Conservation (phyloP, 2,113 vertebrate species). For the Mugil cephalus region DNA sequence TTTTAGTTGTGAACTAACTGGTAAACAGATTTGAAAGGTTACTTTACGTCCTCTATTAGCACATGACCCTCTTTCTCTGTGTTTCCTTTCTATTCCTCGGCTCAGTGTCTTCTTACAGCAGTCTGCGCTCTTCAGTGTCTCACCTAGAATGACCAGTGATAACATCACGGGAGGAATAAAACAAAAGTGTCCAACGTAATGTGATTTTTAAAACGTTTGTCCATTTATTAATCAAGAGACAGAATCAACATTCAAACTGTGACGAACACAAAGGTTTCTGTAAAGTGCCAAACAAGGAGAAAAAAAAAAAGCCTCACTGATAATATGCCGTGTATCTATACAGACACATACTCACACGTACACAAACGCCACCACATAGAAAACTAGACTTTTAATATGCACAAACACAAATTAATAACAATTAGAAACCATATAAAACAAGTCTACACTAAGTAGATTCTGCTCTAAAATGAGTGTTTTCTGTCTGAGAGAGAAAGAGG, state of each 20-base stretch:
- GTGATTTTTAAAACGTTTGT: slow-evolving; percentile 38
- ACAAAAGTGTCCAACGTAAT: not conserved
- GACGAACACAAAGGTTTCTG: slow-evolving; percentile 59
- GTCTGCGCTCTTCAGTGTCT: too few species aligned
- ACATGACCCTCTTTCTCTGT: too few species aligned
- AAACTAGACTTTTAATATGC: slow-evolving; percentile 58
- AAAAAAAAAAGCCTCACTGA: slow-evolving; percentile 60
- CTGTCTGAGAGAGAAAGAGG: slow-evolving; percentile 22
- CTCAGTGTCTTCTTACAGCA: too few species aligned
- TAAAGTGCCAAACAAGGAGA: slow-evolving; percentile 84
- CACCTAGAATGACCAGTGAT: too few species aligned
- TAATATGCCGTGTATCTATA: slow-evolving; percentile 23
- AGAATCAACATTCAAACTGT: slow-evolving; percentile 70
- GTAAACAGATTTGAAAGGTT: too few species aligned
- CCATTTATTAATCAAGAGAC: slow-evolving; percentile 71
- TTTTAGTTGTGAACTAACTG: too few species aligned
- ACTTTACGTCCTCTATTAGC: too few species aligned
- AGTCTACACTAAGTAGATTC: slow-evolving; percentile 21
- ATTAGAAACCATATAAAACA: slow-evolving; percentile 54
- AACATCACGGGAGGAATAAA: too few species aligned
- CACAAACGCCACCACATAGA: slow-evolving; percentile 57
- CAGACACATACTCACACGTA: slow-evolving; percentile 20
- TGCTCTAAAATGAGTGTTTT: slow-evolving; percentile 40
- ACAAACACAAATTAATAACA: slow-evolving; percentile 8
- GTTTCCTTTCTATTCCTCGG: too few species aligned